Percentiles rank a stretch among this genome's conserved stretches.
These are phyloP conservation scores for Trichogramma dendrolimi DNA, from an alignment of 2,888 invertebrate species.

Conservation along the genomic window DNA sequence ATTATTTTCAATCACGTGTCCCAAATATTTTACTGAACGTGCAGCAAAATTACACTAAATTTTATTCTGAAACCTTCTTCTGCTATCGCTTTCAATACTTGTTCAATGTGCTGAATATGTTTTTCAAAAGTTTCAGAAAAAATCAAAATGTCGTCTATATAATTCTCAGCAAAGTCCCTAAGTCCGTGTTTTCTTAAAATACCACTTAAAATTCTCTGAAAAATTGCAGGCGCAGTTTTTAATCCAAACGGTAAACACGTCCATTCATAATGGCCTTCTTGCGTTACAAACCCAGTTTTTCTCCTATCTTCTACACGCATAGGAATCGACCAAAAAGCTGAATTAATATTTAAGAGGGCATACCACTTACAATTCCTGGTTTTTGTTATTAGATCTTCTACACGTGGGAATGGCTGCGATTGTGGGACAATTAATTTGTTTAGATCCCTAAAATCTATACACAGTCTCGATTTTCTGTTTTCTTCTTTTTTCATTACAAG, in stretches of 20 bases:
- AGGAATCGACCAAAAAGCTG: too few relatives aligned
- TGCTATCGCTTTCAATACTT: constrained; percentile 22
- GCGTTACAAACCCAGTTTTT: constrained; percentile 30
- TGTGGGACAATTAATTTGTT: too few relatives aligned
- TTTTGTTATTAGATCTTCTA: constrained; percentile 30
- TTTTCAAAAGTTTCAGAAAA: constrained; percentile 21
- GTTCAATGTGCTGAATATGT: constrained; percentile 14
- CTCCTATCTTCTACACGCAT: constrained; percentile 29
- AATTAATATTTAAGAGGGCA: constrained; percentile 32
- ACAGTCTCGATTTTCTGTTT: constrained; percentile 31
- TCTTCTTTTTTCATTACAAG: constrained; percentile 31
- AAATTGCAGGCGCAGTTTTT: constrained; percentile 27
- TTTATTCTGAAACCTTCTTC: constrained; percentile 29
- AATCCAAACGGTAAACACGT: constrained; percentile 25
- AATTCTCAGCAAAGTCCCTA: constrained; percentile 16
- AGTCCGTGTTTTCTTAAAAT: constrained; percentile 25
- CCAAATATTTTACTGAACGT: neutral
- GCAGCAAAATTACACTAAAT: constrained; percentile 5
- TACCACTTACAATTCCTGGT: constrained; percentile 28
- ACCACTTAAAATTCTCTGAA: too few relatives aligned
- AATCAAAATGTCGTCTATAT: constrained; percentile 25
- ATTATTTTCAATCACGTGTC: constrained; percentile 14
- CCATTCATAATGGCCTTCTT: constrained; percentile 22
- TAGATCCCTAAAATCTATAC: constrained; percentile 31
- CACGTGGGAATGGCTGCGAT: constrained; percentile 32